phyloP scores from a whole-genome alignment of 2,113 vertebrate species.

The Psittacula cyanocephala region DNA sequence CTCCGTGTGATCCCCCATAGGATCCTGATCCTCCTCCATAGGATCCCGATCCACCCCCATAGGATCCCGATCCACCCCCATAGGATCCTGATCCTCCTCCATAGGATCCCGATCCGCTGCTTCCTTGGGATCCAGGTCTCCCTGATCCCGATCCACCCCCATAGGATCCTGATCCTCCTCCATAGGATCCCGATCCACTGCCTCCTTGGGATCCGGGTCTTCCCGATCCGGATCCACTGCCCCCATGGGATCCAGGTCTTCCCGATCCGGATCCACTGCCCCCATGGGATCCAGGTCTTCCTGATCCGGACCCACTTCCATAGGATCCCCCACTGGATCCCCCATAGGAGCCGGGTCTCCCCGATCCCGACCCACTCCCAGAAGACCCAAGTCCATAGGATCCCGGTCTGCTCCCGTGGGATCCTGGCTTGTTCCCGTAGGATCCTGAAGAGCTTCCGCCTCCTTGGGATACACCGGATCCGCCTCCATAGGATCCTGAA shows the following conservation, averaged over 20 bases:
- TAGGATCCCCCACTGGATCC: neutral
- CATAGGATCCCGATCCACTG: neutral
- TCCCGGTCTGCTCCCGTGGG: slow-evolving; percentile 30
- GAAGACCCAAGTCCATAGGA: slow-evolving; percentile 40
- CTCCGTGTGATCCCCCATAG: no score
- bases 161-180: no score
- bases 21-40: no score
- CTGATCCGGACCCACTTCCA: neutral
- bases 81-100: neutral
- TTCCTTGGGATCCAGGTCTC: neutral
- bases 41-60: neutral
- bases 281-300: neutral
- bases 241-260: neutral
- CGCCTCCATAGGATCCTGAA: neutral
- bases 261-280: neutral
- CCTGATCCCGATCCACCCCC: neutral
- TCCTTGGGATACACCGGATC: neutral
- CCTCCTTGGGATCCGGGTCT: neutral
- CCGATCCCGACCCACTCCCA: neutral
- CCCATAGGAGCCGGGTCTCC: neutral
- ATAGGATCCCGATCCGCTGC: neutral
- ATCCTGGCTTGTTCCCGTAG: neutral
- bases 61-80: neutral
- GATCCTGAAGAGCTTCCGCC: neutral
- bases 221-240: neutral